Evolutionary conservation across 2,888 invertebrate species (phyloP), one percentile per base, ranked within the genome.

Genomic region (Parnassius smintheus): DNA sequence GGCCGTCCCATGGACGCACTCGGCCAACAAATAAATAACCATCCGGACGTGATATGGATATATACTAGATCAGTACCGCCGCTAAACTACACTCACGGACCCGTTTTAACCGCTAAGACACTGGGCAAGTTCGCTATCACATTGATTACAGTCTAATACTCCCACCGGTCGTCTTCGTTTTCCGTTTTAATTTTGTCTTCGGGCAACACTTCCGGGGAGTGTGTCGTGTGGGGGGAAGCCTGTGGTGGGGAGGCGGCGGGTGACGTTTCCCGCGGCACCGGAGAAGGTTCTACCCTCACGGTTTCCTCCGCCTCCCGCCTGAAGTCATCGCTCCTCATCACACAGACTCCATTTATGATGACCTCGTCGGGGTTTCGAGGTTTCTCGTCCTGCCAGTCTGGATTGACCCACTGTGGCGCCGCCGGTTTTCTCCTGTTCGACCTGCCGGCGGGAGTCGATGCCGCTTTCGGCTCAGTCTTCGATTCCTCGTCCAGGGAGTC

Each of bases 341-440:
- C 97, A 80, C 98, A 98, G 41, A 98, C 98, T 1, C 98, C 98
- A 80, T 98, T 98, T 74, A 98, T 97, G 77, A 98, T 97, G 41
- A 97, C 96, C 80, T 97, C 97, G 75, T 95, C 95, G 68, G 86
- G 91, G 77, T 83, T 88, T 53, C 92, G 85, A 18, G 92, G 91
- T 71, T 93, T 92, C 70, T 93, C 93, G 78, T 96, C 96, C 77
- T 96, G 96, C 96, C 96, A 96, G 74, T 97, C 97, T 9, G 98
- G 98, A 85, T 98, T 98, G 4, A 98, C 98, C 98, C 98, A 98
- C 87, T 99, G 98, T 2, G 99, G 98, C 60, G 98, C 98, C 1
- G 98, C 98, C 1, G 98, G 98, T 91, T 99, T 99, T 76, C 98
- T 94, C 68, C 98, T 91, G 62, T 95, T 96, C 35, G 92, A 91